These are phyloP conservation scores for Mystacornis crossleyi DNA, from an alignment of 2,113 vertebrate genomes.

Conservation along the genomic window DNA sequence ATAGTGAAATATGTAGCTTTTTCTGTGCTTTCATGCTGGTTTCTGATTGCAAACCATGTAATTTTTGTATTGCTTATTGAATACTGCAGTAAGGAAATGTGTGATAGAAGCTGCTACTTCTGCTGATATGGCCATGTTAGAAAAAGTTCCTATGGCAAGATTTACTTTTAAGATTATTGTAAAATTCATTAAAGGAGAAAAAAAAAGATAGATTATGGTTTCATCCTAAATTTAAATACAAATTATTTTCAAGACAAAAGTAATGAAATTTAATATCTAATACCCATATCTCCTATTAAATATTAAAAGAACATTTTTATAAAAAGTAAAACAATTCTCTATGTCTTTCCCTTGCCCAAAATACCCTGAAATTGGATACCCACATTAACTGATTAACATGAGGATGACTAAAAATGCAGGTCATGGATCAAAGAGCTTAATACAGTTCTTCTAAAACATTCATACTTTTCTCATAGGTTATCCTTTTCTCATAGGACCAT, in stretches of 20 bases:
- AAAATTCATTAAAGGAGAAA: neutral
- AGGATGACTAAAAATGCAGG: neutral
- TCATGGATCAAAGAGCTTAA: neutral
- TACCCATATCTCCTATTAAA: conserved; percentile 3
- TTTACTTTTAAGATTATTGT: neutral
- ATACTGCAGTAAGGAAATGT: neutral
- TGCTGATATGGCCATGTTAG: neutral
- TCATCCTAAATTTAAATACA: conserved; percentile 36
- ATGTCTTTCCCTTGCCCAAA: neutral
- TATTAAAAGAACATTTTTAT: conserved; percentile 25
- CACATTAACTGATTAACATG: neutral
- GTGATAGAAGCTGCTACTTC: neutral
- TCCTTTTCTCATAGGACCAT: neutral
- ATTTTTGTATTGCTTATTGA: neutral
- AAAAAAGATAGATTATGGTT: neutral
- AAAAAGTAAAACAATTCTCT: conserved; percentile 6
- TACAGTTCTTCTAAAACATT: neutral
- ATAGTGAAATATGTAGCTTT: neutral
- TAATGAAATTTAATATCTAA: conserved; percentile 26
- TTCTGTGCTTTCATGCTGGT: neutral
- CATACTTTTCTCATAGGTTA: neutral
- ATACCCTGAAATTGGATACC: neutral
- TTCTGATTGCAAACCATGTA: neutral
- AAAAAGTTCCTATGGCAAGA: neutral
- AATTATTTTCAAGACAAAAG: conserved; percentile 6